Conservation (phyloP, 2,888 invertebrate species). For the Noctua pronuba region DNA sequence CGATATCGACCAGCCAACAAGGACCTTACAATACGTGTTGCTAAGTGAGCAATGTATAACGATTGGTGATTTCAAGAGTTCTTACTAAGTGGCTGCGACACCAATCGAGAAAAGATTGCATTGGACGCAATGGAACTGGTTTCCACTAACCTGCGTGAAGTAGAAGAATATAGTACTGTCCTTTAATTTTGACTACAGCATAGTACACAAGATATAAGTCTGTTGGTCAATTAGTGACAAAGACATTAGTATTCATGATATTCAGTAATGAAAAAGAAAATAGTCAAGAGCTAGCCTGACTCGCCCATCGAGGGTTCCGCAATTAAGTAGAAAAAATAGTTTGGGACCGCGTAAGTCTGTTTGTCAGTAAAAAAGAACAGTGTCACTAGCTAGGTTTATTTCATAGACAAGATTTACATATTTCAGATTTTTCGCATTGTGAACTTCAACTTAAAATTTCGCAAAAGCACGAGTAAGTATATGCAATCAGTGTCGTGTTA, state of each 20-base stretch:
- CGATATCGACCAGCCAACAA: constrained; percentile 43
- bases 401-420: background rate
- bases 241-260: background rate
- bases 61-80: constrained; percentile 52
- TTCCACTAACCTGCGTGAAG: constrained; percentile 48
- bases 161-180: constrained; percentile 27
- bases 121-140: constrained; percentile 65
- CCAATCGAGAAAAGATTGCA: constrained; percentile 65
- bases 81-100: constrained; percentile 55
- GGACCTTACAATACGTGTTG: constrained; percentile 55
- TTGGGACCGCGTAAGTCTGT: background rate
- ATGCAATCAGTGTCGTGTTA: background rate
- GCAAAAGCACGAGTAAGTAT: constrained; percentile 6
- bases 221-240: background rate
- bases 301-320: background rate
- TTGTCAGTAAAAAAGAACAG: background rate
- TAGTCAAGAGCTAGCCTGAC: background rate
- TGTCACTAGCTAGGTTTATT: background rate
- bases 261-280: background rate
- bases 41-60: constrained; percentile 17
- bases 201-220: background rate
- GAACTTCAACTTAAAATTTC: background rate
- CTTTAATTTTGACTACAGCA: constrained; percentile 19
- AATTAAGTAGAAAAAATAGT: background rate
- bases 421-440: background rate